phyloP scores from a whole-genome alignment of 2,888 invertebrate genomes.

The Xanthostigma xanthostigma region DNA sequence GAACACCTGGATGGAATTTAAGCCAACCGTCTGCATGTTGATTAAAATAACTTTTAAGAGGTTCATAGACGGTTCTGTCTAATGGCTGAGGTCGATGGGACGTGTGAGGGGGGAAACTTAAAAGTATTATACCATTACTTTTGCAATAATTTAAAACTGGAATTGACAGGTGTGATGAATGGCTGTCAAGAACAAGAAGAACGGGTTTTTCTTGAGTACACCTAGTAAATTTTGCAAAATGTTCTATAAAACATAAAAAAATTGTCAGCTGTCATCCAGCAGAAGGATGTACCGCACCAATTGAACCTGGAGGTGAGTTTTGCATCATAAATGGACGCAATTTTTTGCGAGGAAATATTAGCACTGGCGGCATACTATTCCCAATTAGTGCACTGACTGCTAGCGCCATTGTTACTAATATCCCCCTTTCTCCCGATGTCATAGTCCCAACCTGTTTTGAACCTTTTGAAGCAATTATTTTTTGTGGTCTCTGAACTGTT shows the following conservation, averaged over 20 bases:
- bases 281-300: constrained; percentile 15
- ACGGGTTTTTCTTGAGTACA: constrained; percentile 10
- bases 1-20: too few species aligned
- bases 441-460: too few species aligned
- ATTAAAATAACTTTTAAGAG: constrained; percentile 12
- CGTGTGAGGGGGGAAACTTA: constrained; percentile 20
- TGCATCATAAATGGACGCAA: constrained; percentile 13
- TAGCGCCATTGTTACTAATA: constrained; percentile 12
- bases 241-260: constrained; percentile 13
- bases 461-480: too few species aligned
- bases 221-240: constrained; percentile 11
- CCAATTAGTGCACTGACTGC: constrained; percentile 1
- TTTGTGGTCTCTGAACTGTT: too few species aligned
- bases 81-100: constrained; percentile 18
- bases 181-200: constrained; percentile 15
- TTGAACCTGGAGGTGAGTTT: constrained; percentile 14
- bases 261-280: constrained; percentile 17
- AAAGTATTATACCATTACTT: constrained; percentile 17
- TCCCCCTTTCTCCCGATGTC: too few species aligned
- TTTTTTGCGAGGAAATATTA: constrained; percentile 1
- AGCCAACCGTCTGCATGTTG: too few species aligned
- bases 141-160: constrained; percentile 14
- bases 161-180: constrained; percentile 12
- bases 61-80: constrained; percentile 14
- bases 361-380: constrained; percentile 1